Conservation (phyloP, 2,797 vertebrate genomes). For the Distichodus sexfasciatus region DNA sequence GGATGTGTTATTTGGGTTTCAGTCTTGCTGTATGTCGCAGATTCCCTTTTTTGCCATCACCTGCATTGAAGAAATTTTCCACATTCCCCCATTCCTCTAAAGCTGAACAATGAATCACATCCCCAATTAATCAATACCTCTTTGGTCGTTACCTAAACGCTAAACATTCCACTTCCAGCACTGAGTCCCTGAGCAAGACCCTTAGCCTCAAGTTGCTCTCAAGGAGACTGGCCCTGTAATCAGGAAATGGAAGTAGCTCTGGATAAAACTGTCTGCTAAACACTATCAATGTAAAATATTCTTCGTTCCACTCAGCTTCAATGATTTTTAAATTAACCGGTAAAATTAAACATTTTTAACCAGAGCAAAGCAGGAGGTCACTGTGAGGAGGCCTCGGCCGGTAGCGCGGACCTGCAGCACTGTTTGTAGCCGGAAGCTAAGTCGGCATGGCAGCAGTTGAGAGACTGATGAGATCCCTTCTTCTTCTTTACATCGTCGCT, state of each 20-base stretch:
- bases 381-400: conserved; percentile 83
- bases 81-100: too few relatives aligned
- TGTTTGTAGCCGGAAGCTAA: conserved; percentile 81
- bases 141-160: background rate
- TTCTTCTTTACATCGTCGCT: conserved; percentile 65
- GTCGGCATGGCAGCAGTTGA: conserved; percentile 74
- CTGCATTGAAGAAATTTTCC: too few relatives aligned
- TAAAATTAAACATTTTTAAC: conserved; percentile 19
- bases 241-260: too few relatives aligned
- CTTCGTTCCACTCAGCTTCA: background rate
- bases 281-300: too few relatives aligned
- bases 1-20: too few relatives aligned
- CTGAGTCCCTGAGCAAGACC: too few relatives aligned
- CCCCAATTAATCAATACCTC: conserved; percentile 7
- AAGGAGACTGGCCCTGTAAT: too few relatives aligned
- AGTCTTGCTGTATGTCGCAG: too few relatives aligned
- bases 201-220: too few relatives aligned
- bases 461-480: conserved; percentile 79
- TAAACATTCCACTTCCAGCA: conserved; percentile 13
- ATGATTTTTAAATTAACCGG: conserved; percentile 1
- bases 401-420: conserved; percentile 75
- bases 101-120: conserved; percentile 10
- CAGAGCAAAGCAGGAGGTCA: conserved; percentile 51
- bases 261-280: too few relatives aligned
- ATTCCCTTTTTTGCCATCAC: too few relatives aligned